A percentile compares a stretch with the other conserved stretches of the same genome.
phyloP scores from a whole-genome alignment of 2,888 invertebrate species.

The Malachius bipustulatus region DNA sequence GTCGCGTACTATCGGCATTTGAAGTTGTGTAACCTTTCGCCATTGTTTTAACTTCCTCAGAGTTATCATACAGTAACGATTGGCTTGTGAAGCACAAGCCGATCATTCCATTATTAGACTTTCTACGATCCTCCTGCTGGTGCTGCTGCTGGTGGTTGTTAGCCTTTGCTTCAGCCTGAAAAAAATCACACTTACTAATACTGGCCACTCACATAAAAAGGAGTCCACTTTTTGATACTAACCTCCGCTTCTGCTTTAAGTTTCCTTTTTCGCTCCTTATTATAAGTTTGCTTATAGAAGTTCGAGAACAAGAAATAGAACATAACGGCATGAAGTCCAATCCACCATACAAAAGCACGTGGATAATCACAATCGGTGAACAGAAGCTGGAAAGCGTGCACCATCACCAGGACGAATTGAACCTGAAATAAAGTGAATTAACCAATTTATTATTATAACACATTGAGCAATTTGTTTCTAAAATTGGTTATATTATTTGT shows the following conservation, averaged over 20 bases:
- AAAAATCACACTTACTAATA: background rate
- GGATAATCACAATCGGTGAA: conserved; percentile 87
- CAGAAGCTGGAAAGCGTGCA: conserved; percentile 81
- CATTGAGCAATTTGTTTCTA: conserved; percentile 7
- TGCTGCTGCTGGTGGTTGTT: background rate
- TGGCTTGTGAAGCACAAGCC: conserved; percentile 33
- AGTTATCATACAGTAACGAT: conserved; percentile 33
- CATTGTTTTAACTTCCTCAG: conserved; percentile 35
- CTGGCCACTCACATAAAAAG: too few species aligned
- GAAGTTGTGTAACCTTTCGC: conserved; percentile 40
- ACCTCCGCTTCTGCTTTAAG: conserved; percentile 18
- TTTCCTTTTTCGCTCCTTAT: conserved; percentile 33
- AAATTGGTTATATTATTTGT: conserved; percentile 10
- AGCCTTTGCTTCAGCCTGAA: background rate
- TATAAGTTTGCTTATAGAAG: conserved; percentile 76
- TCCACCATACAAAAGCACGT: conserved; percentile 79
- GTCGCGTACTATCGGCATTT: conserved; percentile 29
- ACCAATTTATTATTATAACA: conserved; percentile 1
- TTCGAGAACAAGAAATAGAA: conserved; percentile 87
- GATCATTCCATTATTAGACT: conserved; percentile 22
- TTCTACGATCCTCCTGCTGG: conserved; percentile 9
- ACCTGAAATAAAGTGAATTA: conserved; percentile 40
- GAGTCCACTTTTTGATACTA: conserved; percentile 9
- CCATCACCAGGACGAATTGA: conserved; percentile 78
- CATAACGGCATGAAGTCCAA: conserved; percentile 82